phyloP scores from a whole-genome alignment of 2,113 vertebrate genomes.

The Garra rufa region DNA sequence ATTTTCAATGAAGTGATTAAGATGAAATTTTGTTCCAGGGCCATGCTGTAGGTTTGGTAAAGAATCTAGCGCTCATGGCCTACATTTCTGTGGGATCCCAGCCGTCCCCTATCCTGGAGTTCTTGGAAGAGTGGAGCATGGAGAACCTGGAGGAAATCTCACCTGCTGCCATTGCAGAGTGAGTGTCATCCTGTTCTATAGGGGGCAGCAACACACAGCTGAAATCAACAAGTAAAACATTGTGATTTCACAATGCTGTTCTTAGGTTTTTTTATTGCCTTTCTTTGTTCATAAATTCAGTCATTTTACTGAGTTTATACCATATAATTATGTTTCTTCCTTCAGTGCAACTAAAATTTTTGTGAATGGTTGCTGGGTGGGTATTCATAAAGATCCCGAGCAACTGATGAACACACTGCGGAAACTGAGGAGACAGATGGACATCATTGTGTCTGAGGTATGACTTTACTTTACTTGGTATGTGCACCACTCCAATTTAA shows the following conservation, averaged over 20 bases:
- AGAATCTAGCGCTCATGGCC: conserved; percentile 97
- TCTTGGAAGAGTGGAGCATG: conserved; percentile 99
- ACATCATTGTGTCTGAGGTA: conserved; percentile 99
- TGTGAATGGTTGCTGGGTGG: conserved; percentile 99
- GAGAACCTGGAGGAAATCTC: conserved; percentile 99
- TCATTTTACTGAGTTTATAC: background rate
- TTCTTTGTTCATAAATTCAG: background rate
- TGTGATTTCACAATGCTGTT: background rate
- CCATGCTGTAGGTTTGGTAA: conserved; percentile 98
- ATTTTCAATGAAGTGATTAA: background rate
- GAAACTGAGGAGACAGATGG: conserved; percentile 96
- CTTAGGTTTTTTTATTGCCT: background rate
- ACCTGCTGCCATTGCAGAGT: conserved; percentile 98
- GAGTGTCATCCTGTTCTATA: conserved; percentile 61
- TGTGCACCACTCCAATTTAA: background rate
- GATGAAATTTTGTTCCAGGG: conserved; percentile 76
- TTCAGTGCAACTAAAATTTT: conserved; percentile 97
- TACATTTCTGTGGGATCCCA: conserved; percentile 99
- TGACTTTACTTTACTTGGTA: background rate
- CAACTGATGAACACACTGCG: conserved; percentile 97
- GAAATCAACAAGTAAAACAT: background rate
- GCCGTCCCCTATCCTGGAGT: conserved; percentile 97
- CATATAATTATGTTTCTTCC: background rate
- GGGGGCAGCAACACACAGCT: conserved; percentile 34
- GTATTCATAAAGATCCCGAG: conserved; percentile 98